Conservation (phyloP, 2,888 invertebrate genomes). For the Tenodera sinensis region DNA sequence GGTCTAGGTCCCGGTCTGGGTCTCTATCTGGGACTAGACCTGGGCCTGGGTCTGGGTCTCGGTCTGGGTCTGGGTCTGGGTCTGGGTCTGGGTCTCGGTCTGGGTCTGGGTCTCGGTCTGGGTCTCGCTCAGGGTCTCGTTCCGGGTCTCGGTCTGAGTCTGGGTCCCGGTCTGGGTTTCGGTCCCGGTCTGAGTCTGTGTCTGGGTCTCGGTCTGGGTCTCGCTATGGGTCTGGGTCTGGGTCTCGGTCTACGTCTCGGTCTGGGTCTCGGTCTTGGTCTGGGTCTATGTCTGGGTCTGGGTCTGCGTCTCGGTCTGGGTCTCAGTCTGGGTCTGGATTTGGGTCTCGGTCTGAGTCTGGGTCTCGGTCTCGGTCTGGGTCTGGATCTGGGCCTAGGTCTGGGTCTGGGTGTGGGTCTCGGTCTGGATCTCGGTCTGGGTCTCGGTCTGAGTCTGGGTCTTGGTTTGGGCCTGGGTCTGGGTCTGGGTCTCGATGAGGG, state of each 20-base stretch:
- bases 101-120: not conserved
- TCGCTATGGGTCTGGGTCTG: no score
- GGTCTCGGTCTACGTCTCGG: not conserved
- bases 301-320: not conserved
- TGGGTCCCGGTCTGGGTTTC: no score
- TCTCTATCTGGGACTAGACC: not conserved
- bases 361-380: no score
- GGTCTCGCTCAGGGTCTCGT: not conserved
- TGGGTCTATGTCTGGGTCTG: not conserved
- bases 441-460: no score
- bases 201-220: no score
- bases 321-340: no score
- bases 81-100: not conserved
- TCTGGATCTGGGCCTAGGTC: not conserved
- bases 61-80: not conserved
- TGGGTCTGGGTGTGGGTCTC: no score
- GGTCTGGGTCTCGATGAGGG: not conserved
- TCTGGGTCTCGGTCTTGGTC: no score
- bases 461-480: no score
- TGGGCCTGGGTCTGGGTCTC: not conserved
- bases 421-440: no score
- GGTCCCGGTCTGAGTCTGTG: no score
- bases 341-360: not conserved
- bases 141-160: not conserved
- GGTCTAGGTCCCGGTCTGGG: no score